Base-by-base conservation (phyloP, 2,113 vertebrate species). In the Turdus rufiventris region DNA sequence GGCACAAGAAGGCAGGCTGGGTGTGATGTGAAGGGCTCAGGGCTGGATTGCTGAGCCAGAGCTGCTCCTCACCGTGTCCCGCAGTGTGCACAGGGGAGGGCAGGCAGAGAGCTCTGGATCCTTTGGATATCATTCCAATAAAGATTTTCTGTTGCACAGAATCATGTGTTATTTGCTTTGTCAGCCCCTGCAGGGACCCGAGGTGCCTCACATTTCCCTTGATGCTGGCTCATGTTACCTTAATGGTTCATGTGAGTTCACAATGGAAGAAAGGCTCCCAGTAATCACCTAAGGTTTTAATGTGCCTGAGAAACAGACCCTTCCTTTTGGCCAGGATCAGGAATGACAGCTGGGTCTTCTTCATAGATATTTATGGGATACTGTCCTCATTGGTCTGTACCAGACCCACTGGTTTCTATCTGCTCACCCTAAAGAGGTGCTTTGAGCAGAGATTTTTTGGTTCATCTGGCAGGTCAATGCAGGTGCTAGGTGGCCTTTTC, bases 71-170 rank as follows among this genome's bases (percentile, higher is more conserved):
- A 0, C 47, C 0, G 0, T 21, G 43, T 71, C 74, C 74, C 13
- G 1, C 67, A 19, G 51, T 0, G 3, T 74, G 61, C 36, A 15
- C 68, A 33, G 76, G 88, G 75, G 36, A 93, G 72, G 68, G 81
- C 45, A 40, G 65, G 72, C 78, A 60, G 18, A 14, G 40, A 90
- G 75, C 62, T 60, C 81, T 66, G 78, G 48, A 56, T 83, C 92
- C 68, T 77, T 84, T 86, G 91, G 93, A 84, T 91, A 53, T 62
- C n/a, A 57, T 70, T 95, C 87, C 72, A 97, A 97, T 97, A 96
- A 97, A 97, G 72, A 77, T 74, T 95, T 95, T 96, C 75, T 94
- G 94, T 86, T 90, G 94, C 95, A 96, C 85, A 94, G 93, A 91
- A 91, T 61, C 75, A 73, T 0, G 2, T 5, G n/a, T 28, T 67